These are phyloP conservation scores for Glaucomys volans DNA, from an alignment of 2,113 vertebrate genomes.

Conservation along the genomic window DNA sequence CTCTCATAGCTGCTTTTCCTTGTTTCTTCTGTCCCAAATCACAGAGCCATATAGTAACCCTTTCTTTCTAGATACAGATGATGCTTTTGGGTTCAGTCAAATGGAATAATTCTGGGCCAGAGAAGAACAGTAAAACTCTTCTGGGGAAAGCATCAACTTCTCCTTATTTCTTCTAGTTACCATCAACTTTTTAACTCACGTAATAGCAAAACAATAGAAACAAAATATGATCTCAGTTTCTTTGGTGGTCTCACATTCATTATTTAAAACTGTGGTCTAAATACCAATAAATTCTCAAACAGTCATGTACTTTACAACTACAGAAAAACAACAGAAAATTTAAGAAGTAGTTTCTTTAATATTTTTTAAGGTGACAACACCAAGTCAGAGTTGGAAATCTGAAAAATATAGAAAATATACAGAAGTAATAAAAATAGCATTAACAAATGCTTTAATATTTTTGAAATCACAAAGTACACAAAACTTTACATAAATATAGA, in stretches of 20 bases:
- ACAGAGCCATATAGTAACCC: background rate
- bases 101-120: background rate
- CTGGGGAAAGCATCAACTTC: background rate
- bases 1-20: background rate
- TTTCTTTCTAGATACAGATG: background rate
- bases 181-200: background rate
- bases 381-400: background rate
- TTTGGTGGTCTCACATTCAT: constrained; percentile 18
- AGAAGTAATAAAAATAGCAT: constrained; percentile 6
- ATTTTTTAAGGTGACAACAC: background rate
- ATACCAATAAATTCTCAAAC: background rate
- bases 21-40: background rate
- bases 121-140: background rate
- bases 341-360: background rate
- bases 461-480: constrained; percentile 10
- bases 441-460: constrained; percentile 9
- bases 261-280: background rate
- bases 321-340: background rate
- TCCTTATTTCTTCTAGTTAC: background rate
- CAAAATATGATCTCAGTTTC: background rate
- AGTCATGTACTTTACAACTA: background rate
- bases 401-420: background rate
- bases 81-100: background rate
- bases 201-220: constrained; percentile 20
- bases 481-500: background rate